A percentile compares a stretch with the other conserved stretches of the same genome.
These are phyloP conservation scores for Apostichopus parvimensis DNA, from an alignment of 35 echinoderm and acorn worm species.

Conservation along the genomic window DNA sequence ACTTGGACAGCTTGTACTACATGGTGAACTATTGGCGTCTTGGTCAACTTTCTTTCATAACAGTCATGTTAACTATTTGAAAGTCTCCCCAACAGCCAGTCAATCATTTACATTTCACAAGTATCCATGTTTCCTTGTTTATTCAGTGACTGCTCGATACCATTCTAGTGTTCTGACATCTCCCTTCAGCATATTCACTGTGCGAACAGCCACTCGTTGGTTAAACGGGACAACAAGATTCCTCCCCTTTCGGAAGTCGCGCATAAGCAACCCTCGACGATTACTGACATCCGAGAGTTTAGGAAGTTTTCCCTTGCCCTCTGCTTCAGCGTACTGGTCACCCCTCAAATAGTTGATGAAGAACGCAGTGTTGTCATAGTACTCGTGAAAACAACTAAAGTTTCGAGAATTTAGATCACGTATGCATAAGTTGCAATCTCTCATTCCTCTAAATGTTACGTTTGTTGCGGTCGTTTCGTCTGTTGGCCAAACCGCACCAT, in stretches of 20 bases:
- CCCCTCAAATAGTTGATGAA: slow-evolving; percentile 16
- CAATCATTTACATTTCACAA: background rate
- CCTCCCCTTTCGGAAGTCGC: slow-evolving; percentile 20
- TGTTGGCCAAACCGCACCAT: background rate
- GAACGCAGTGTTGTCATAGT: slow-evolving; percentile 14
- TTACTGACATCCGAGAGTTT: background rate
- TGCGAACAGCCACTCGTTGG: background rate
- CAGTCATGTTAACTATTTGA: background rate
- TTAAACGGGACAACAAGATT: slow-evolving; percentile 42
- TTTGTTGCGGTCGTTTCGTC: background rate
- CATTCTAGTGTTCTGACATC: slow-evolving; percentile 33
- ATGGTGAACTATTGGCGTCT: too few species aligned
- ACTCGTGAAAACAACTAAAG: background rate
- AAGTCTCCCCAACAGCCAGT: background rate
- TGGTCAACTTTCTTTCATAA: too few species aligned
- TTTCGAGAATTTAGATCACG: background rate
- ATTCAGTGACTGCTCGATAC: background rate
- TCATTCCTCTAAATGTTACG: too few species aligned
- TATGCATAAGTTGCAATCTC: background rate
- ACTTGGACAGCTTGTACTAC: too few species aligned
- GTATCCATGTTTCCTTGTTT: background rate
- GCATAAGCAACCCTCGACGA: slow-evolving; percentile 14
- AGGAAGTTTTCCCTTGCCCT: background rate
- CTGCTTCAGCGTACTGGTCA: too few species aligned
- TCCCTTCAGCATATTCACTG: background rate